Base-by-base conservation (phyloP, 2,113 vertebrate genomes). In the Percina caprodes region DNA sequence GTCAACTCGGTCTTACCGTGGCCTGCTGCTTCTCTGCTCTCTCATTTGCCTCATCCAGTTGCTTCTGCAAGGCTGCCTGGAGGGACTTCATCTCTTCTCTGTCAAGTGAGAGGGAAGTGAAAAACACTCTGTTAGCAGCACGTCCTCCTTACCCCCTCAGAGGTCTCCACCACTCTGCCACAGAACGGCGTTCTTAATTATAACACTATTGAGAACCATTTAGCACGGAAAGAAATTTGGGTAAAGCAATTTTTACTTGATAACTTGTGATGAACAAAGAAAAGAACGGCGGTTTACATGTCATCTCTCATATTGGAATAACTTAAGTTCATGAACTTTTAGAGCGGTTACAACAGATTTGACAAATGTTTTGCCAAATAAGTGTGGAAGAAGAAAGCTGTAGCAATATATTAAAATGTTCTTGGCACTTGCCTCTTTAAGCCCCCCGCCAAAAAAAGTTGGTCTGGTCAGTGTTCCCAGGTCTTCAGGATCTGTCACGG, bases 81-180 rank as follows among this genome's bases (percentile, higher is more conserved):
- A 99, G 97, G 89, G 96, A 97, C 94, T 97, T 99, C 97, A 99
- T 98, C 96, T 99, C 97, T 93, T 99, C 96, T 94, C 98, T 99
- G 94, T 88, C 74, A 87, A 84, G 82, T 58, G 66, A 68, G 79
- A 79, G 62, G 23, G 54, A 82, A 86, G 84, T 79, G 82, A 92
- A 83, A 91, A 80, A 87, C 79, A 85, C 54, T 69, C 79, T 72
- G 88, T 92, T 92, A 92, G 86, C 77, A 85, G 86, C 77, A 86
- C 82, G 83, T 86, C 80, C 33, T 80, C 61, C 45, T 67, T 68
- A 68, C 51, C 45, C 69, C 55, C 52, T 72, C 39, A 19, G 45
- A 69, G 73, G 35, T 18, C 49, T 65, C 65, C 59, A 56, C 58
- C 6, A 13, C 75, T 42, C 14, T 12, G 39, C 13, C 39, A 63